Evolutionary conservation across 2,797 vertebrate species (phyloP), one percentile per base, ranked within the genome.

Genomic region (Okamejei kenojei): DNA sequence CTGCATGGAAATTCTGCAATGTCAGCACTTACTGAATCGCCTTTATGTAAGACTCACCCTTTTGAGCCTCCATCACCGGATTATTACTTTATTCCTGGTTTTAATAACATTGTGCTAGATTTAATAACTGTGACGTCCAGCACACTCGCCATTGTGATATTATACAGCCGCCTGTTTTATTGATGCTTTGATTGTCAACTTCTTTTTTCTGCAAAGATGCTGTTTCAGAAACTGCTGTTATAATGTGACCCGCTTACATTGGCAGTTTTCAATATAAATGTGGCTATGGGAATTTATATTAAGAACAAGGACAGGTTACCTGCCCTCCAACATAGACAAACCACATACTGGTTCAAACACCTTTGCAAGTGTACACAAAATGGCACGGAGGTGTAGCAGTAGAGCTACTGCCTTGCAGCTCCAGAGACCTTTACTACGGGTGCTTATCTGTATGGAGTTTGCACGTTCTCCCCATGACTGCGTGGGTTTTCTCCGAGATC

Each of bases 81-180:
- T 78, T 35, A 63, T 86, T 86, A 32, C 29, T 32, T 63, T n/a
- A 63, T 63, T 88, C 15, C 32, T 84, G 58, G 58, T 88, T 65
- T 65, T 35, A 88, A 65, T 88, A 88, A 88, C 65, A 68, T 88
- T 88, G 61, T 88, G 61, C 35, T 88, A 88, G 61, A 88, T 88
- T 88, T 88, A 88, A 88, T 35, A 88, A 88, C n/a, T 32, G n/a
- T 19, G 35, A 63, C 61, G 32, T 32, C 29, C 58, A 61, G 63
- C 58, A n/a, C 63, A n/a, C 63, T 86, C 84, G 32, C n/a, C n/a
- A 32, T 32, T 63, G 84, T 13, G 61, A 88, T n/a, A 88, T 65
- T 88, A 21, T 68, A 35, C 61, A 35, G 19, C 6, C n/a, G 26
- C n/a, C 58, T 2, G 1, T 68, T 88, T 88, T 35, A 68, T 88